These are phyloP conservation scores for Monopterus albus DNA, from an alignment of 2,113 vertebrate species.

Conservation along the genomic window DNA sequence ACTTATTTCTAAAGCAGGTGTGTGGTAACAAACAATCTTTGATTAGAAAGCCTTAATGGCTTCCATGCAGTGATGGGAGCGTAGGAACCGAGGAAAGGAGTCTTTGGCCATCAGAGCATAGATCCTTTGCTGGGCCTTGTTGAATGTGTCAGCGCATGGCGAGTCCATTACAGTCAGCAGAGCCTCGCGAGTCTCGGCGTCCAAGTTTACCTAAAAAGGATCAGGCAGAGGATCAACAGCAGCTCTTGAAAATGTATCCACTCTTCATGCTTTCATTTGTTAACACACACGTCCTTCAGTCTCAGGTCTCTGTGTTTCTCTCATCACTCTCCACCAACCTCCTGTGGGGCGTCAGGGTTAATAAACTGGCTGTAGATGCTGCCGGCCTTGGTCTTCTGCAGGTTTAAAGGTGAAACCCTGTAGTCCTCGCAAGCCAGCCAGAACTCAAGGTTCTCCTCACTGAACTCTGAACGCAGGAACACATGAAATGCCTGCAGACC, in stretches of 20 bases:
- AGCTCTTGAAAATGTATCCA: not conserved
- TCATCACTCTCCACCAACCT: conserved; percentile 78
- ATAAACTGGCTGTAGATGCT: conserved; percentile 90
- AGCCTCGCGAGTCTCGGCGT: conserved; percentile 88
- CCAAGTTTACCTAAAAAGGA: conserved; percentile 88
- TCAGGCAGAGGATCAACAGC: conserved; percentile 25
- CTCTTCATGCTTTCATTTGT: not conserved
- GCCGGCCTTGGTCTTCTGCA: conserved; percentile 84
- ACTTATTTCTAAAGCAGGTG: conserved; percentile 26
- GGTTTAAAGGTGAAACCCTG: conserved; percentile 79
- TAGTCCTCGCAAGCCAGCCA: conserved; percentile 95
- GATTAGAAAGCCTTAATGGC: conserved; percentile 54
- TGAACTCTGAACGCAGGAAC: conserved; percentile 93
- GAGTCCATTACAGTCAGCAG: conserved; percentile 84
- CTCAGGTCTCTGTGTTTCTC: not conserved
- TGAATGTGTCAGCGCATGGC: conserved; percentile 81
- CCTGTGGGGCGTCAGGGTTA: conserved; percentile 85
- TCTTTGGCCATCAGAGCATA: conserved; percentile 94
- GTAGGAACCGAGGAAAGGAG: conserved; percentile 91
- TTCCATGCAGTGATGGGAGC: conserved; percentile 85
- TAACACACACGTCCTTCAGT: not conserved
- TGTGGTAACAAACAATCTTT: not conserved
- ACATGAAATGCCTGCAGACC: conserved; percentile 85
- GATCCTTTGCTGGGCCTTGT: conserved; percentile 87
- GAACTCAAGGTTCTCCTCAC: conserved; percentile 94